A percentile compares a stretch with the other conserved stretches of the same genome.
Conservation (phyloP, 1,140 invertebrate species). For the Drosophila nebulosa region DNA sequence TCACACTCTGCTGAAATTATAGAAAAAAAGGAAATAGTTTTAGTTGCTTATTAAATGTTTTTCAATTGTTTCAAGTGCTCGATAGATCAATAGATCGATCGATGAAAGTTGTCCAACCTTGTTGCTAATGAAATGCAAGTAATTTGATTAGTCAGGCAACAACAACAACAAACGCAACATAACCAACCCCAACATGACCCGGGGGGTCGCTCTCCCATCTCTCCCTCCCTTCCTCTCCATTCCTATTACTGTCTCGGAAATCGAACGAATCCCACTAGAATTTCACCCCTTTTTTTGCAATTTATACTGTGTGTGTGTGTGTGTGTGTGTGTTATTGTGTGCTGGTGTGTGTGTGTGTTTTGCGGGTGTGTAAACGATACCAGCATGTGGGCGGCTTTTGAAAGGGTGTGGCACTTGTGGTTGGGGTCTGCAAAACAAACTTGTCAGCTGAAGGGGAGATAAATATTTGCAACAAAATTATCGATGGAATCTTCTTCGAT, state of each 20-base stretch:
- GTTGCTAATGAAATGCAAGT: constrained; percentile 48
- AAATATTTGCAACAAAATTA: not conserved
- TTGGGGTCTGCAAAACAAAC: not conserved
- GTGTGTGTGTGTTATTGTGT: not conserved
- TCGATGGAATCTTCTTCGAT: not conserved
- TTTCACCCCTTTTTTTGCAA: not conserved
- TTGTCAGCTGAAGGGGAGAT: not conserved
- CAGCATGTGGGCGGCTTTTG: not conserved
- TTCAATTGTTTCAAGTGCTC: not conserved
- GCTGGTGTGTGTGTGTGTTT: not conserved
- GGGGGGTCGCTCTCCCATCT: no score
- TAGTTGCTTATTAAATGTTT: not conserved
- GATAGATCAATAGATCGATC: not conserved
- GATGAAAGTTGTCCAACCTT: not conserved
- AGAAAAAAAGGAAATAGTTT: not conserved
- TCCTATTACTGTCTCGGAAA: not conserved
- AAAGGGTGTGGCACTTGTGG: not conserved
- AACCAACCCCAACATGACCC: not conserved
- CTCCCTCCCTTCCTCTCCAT: not conserved
- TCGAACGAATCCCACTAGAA: not conserved
- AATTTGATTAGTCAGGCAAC: constrained; percentile 46
- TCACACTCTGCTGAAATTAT: constrained; percentile 41
- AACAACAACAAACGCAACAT: not conserved
- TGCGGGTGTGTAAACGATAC: not conserved
- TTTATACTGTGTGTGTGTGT: not conserved